Conservation (phyloP, 2,888 invertebrate genomes). For the Junonia oenone region DNA sequence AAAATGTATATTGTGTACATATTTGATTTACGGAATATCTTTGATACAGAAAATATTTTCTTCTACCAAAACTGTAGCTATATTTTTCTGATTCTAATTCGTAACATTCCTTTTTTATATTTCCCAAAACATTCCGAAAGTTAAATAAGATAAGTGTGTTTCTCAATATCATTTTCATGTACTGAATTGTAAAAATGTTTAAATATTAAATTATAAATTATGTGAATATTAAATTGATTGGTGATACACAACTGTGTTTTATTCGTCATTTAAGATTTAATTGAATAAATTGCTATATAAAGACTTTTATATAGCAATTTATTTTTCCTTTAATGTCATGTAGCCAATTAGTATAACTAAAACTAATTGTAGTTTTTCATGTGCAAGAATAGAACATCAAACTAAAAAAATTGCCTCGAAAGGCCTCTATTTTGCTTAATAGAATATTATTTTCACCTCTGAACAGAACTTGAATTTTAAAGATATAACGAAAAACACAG, state of each 20-base stretch:
- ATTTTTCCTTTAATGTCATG: too few relatives aligned
- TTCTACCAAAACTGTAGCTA: background rate
- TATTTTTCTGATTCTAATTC: background rate
- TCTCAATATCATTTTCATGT: background rate
- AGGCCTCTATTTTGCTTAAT: too few relatives aligned
- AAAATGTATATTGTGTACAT: constrained; percentile 63
- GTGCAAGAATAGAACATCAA: too few relatives aligned
- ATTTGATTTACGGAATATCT: constrained; percentile 27
- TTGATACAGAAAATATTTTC: background rate
- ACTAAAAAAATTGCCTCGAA: too few relatives aligned
- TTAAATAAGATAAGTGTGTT: background rate
- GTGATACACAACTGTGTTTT: constrained; percentile 31
- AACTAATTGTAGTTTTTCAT: too few relatives aligned
- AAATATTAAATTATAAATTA: constrained; percentile 59
- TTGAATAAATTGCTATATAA: background rate
- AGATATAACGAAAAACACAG: too few relatives aligned
- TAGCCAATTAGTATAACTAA: too few relatives aligned
- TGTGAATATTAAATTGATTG: constrained; percentile 60
- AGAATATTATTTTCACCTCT: too few relatives aligned
- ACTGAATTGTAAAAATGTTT: constrained; percentile 42
- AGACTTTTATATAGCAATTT: too few relatives aligned
- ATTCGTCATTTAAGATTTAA: background rate
- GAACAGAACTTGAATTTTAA: too few relatives aligned
- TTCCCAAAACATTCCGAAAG: constrained; percentile 3
- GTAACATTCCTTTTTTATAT: background rate